Evolutionary conservation across 30 jellyfish, hydroid and myxozoan species (phyloP).

Genomic region (Rhopilema esculentum): DNA sequence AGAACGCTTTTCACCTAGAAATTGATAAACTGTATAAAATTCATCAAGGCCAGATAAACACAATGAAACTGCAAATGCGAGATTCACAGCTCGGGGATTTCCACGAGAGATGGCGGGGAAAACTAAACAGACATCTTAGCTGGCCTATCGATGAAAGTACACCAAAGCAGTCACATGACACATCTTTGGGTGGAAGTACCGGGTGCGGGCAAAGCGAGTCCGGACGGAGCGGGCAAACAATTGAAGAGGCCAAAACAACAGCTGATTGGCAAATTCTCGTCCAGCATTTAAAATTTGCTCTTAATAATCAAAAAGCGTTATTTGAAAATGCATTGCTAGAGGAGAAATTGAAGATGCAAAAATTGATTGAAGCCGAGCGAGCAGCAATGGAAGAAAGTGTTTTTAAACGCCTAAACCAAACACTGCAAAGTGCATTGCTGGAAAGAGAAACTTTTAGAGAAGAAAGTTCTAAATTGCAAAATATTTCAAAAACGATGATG

Average conservation of each 20-base stretch:
- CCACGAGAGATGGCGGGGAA: slow-evolving; percentile 43
- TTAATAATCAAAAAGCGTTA: slow-evolving; percentile 62
- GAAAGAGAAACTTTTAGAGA: slow-evolving; percentile 33
- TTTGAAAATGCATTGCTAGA: slow-evolving; percentile 57
- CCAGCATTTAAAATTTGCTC: slow-evolving; percentile 59
- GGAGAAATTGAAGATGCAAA: slow-evolving; percentile 59
- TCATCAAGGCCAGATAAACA: slow-evolving; percentile 56
- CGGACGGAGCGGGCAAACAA: background rate
- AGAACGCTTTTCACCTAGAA: slow-evolving; percentile 64
- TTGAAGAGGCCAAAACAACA: slow-evolving; percentile 17
- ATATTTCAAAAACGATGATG: slow-evolving; percentile 31
- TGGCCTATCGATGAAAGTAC: slow-evolving; percentile 74
- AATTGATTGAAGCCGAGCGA: slow-evolving; percentile 49
- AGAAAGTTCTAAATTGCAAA: slow-evolving; percentile 23
- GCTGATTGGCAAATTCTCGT: slow-evolving; percentile 62
- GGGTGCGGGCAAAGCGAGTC: slow-evolving; percentile 15
- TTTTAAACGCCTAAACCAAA: slow-evolving; percentile 36
- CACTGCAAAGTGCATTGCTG: slow-evolving; percentile 38
- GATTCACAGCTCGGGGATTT: slow-evolving; percentile 70
- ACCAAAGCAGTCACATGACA: slow-evolving; percentile 53
- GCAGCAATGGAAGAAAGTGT: slow-evolving; percentile 50
- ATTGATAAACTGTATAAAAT: slow-evolving; percentile 42
- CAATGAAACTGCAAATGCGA: slow-evolving; percentile 64
- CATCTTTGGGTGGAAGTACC: background rate
- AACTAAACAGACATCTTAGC: slow-evolving; percentile 65